Conservation (phyloP, 1,140 invertebrate species). For the Aphis craccivora region DNA sequence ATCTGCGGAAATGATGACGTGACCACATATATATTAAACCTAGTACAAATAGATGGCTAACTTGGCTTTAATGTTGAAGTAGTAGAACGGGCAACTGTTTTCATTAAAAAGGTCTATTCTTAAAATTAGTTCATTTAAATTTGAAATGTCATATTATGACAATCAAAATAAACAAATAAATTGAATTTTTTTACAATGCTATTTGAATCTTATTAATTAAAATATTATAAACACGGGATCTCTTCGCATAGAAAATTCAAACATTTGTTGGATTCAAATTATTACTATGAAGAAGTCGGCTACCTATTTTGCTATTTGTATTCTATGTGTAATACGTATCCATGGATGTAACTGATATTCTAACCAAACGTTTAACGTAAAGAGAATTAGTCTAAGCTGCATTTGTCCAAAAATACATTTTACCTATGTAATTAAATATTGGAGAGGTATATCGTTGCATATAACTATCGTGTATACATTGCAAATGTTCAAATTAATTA, state of each 20-base stretch:
- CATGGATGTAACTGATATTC: neutral
- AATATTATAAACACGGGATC: neutral
- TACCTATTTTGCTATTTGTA: neutral
- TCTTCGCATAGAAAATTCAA: neutral
- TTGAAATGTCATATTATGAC: neutral
- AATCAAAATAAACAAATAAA: neutral
- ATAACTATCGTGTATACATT: neutral
- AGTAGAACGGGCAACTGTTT: neutral
- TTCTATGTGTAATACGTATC: too few relatives aligned
- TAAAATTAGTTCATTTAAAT: neutral
- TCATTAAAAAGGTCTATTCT: neutral
- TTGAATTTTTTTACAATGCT: neutral
- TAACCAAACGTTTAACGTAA: neutral
- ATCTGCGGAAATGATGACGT: constrained; percentile 19
- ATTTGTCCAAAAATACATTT: neutral
- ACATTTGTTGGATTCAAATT: neutral
- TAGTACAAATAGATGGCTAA: neutral
- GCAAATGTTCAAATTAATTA: neutral
- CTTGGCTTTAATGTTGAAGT: neutral
- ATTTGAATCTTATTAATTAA: neutral
- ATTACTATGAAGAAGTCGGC: neutral
- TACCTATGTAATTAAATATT: neutral
- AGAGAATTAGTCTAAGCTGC: neutral
- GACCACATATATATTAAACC: neutral
- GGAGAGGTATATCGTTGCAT: neutral